Conservation (phyloP, 2,113 vertebrate genomes). For the Tympanuchus pallidicinctus region DNA sequence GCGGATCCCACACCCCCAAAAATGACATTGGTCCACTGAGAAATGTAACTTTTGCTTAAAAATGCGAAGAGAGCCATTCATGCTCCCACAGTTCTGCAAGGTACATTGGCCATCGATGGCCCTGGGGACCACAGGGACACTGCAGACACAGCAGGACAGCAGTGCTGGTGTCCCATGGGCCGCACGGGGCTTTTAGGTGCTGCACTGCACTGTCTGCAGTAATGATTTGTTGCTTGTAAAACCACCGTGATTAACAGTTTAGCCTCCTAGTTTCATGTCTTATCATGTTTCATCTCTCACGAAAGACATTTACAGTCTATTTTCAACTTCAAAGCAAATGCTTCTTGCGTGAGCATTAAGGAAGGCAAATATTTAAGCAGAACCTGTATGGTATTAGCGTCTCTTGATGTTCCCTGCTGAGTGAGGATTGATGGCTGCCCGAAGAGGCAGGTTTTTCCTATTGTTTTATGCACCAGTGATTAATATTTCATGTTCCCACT, state of each 20-base stretch:
- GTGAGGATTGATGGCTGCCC: slow-evolving; percentile 67
- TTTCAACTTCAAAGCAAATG: slow-evolving; percentile 77
- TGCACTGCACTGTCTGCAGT: not conserved
- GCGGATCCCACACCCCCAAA: not conserved
- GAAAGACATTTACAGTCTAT: slow-evolving; percentile 66
- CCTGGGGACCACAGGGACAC: not conserved
- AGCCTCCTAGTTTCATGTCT: slow-evolving; percentile 72
- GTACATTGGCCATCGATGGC: not conserved
- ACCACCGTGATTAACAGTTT: slow-evolving; percentile 62
- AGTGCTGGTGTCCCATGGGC: not conserved
- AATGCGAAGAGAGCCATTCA: not conserved
- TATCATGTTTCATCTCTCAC: slow-evolving; percentile 73
- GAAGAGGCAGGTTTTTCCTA: slow-evolving; percentile 61
- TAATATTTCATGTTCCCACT: slow-evolving; percentile 63
- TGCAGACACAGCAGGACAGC: not conserved
- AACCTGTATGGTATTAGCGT: slow-evolving; percentile 57
- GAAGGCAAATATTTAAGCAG: slow-evolving; percentile 75
- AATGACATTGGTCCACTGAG: not conserved
- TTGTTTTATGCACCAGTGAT: slow-evolving; percentile 56
- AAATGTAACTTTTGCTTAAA: not conserved
- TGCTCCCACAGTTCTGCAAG: not conserved
- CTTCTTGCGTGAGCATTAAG: slow-evolving; percentile 52
- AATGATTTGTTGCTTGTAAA: slow-evolving; percentile 71
- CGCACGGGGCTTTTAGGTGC: not conserved
- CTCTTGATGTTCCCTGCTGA: slow-evolving; percentile 59